Evolutionary conservation across 2,113 vertebrate genomes (phyloP).

Genomic region (Brachyhypopomus occidentalis): DNA sequence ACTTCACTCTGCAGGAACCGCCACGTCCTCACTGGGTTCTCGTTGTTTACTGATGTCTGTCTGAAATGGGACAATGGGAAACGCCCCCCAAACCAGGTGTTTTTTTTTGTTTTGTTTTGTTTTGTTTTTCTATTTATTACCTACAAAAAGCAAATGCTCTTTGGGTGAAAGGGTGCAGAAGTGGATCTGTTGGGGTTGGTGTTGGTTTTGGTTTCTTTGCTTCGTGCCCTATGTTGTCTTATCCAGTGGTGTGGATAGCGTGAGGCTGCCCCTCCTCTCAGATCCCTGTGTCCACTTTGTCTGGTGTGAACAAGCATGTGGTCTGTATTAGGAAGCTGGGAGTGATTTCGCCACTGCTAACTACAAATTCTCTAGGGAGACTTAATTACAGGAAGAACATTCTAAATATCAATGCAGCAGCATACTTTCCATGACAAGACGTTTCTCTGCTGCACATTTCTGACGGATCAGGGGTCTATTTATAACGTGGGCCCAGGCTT

Average conservation of each 20-base stretch:
- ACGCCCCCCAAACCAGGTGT: too few relatives aligned
- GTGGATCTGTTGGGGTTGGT: too few relatives aligned
- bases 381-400: constrained; percentile 99
- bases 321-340: constrained; percentile 95
- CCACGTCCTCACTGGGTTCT: background rate
- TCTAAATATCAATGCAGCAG: constrained; percentile 93
- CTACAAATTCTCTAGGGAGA: constrained; percentile 97
- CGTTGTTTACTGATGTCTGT: background rate
- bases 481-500: constrained; percentile 63
- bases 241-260: too few relatives aligned
- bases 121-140: too few relatives aligned
- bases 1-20: background rate
- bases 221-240: too few relatives aligned
- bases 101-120: too few relatives aligned
- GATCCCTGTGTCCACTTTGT: constrained; percentile 63
- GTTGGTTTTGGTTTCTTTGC: too few relatives aligned
- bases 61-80: too few relatives aligned
- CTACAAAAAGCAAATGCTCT: too few relatives aligned
- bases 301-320: constrained; percentile 86
- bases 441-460: constrained; percentile 62
- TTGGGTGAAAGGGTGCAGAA: too few relatives aligned
- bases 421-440: constrained; percentile 96
- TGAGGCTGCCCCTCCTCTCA: too few relatives aligned
- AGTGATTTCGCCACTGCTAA: constrained; percentile 99
- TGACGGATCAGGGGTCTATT: constrained; percentile 78